Evolutionary conservation across 2,888 invertebrate genomes (phyloP).

Genomic region (Drosophila flavopinicola): DNA sequence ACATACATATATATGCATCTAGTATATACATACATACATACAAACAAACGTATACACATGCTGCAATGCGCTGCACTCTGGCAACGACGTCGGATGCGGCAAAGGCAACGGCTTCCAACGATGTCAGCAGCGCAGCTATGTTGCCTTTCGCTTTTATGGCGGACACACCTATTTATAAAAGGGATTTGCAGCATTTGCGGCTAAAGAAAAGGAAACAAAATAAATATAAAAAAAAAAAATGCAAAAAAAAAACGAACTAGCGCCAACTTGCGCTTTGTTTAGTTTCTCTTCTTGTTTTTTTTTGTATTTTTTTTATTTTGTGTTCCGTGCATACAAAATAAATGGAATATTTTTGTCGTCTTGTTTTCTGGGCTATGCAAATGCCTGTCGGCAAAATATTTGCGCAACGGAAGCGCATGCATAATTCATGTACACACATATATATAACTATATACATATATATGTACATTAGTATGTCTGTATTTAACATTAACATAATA

Average conservation of each 20-base stretch:
- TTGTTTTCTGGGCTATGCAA: constrained; percentile 39
- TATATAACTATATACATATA: constrained; percentile 20
- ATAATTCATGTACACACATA: constrained; percentile 23
- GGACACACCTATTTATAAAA: constrained; percentile 69
- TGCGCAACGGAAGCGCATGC: constrained; percentile 28
- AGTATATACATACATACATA: not conserved
- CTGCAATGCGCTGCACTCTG: constrained; percentile 53
- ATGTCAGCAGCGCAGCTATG: constrained; percentile 56
- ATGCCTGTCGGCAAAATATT: constrained; percentile 46
- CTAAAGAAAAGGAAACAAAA: constrained; percentile 41
- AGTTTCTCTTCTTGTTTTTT: constrained; percentile 14
- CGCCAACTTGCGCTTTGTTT: constrained; percentile 54
- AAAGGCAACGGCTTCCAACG: constrained; percentile 35
- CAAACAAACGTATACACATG: not conserved
- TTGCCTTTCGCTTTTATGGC: constrained; percentile 66
- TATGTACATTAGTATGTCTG: constrained; percentile 2
- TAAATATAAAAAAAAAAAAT: constrained; percentile 26
- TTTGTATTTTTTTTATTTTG: constrained; percentile 21
- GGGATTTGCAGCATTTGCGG: constrained; percentile 65
- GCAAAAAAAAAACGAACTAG: constrained; percentile 30
- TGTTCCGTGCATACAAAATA: constrained; percentile 51
- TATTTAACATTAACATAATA: constrained; percentile 49
- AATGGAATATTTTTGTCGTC: constrained; percentile 56
- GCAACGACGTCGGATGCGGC: constrained; percentile 3
- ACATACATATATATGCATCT: not conserved